Conservation (phyloP, 2,888 invertebrate species). For the Eupithecia insigniata region DNA sequence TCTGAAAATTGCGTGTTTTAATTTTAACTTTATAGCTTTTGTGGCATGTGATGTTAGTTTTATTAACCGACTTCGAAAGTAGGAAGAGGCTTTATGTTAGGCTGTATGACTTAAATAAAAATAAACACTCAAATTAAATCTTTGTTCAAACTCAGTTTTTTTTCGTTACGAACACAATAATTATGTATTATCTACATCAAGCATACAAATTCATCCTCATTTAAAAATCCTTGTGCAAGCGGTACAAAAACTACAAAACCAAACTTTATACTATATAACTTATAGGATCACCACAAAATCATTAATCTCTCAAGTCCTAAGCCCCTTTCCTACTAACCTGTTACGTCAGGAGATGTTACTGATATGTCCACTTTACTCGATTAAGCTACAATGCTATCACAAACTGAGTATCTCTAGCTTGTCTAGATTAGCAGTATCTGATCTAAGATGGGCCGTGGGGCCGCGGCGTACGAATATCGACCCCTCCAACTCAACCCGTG, state of each 20-base stretch:
- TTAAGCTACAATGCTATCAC: not conserved
- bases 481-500: no score
- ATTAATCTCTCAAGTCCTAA: not conserved
- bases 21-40: not conserved
- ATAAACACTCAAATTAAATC: no score
- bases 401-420: not conserved
- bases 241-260: not conserved
- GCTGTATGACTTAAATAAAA: no score
- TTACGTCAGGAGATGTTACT: not conserved
- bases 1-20: not conserved
- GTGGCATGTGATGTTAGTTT: not conserved
- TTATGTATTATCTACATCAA: no score
- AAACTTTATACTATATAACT: not conserved
- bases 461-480: no score
- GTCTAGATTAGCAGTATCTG: not conserved
- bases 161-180: no score
- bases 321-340: not conserved
- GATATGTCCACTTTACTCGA: not conserved
- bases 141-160: no score
- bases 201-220: no score
- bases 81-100: no score
- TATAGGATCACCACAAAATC: not conserved
- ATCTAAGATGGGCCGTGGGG: no score
- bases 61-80: no score
- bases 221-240: no score